Percentiles rank a stretch among this genome's conserved stretches.
Evolutionary conservation across 2,113 vertebrate genomes (phyloP).

Genomic region (Mionectes macconnelli): DNA sequence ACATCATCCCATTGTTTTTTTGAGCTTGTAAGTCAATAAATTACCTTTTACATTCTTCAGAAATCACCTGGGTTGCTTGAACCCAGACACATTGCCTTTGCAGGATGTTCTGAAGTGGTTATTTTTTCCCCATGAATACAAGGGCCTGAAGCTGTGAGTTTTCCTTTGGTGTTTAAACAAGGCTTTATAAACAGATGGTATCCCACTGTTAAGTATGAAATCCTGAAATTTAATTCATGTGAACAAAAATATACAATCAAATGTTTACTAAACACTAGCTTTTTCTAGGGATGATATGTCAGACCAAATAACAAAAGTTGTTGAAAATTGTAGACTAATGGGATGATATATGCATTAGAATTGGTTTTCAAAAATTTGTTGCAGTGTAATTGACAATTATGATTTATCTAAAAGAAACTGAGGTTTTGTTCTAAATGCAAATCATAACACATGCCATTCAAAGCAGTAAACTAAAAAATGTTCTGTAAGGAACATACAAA

Average conservation of each 20-base stretch:
- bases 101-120: neutral
- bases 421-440: neutral
- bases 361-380: neutral
- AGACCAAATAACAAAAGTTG: neutral
- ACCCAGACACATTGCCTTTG: neutral
- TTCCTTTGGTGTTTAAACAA: neutral
- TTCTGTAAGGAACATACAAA: neutral
- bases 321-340: neutral
- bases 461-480: neutral
- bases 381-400: neutral
- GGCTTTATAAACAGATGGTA: neutral
- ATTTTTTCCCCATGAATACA: neutral
- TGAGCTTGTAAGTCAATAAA: neutral
- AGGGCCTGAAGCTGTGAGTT: neutral
- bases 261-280: neutral
- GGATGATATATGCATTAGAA: neutral
- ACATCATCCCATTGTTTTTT: fast-evolving
- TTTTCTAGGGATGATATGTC: neutral
- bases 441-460: neutral
- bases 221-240: neutral
- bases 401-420: neutral
- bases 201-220: neutral
- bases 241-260: neutral
- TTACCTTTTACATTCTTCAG: neutral
- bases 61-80: neutral